Percentiles rank a stretch among this genome's conserved stretches.
Evolutionary conservation across 2,888 invertebrate species (phyloP).

Genomic region (Timandra comae): DNA sequence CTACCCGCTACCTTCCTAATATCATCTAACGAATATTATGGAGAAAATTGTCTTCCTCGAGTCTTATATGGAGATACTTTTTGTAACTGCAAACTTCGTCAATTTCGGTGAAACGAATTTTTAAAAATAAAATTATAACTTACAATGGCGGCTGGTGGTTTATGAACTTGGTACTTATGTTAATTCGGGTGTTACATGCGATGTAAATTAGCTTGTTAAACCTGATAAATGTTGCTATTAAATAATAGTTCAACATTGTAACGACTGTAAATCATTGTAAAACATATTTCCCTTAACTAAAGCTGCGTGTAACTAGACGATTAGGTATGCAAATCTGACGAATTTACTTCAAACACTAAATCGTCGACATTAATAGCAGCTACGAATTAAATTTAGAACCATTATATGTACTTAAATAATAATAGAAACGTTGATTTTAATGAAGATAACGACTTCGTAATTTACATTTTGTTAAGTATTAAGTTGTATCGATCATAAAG

Average conservation of each 20-base stretch:
- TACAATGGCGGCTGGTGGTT: too few species aligned
- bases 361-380: slow-evolving; percentile 22
- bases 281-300: slow-evolving; percentile 46
- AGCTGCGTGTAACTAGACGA: slow-evolving; percentile 45
- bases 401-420: too few species aligned
- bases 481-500: too few species aligned
- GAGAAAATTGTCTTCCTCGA: slow-evolving; percentile 47
- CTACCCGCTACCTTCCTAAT: slow-evolving; percentile 1
- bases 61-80: slow-evolving; percentile 26
- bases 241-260: slow-evolving; percentile 10
- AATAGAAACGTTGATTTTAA: slow-evolving; percentile 1
- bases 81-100: slow-evolving; percentile 17
- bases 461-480: too few species aligned
- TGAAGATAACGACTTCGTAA: slow-evolving; percentile 1
- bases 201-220: slow-evolving; percentile 37
- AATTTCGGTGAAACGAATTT: slow-evolving; percentile 7
- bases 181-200: slow-evolving; percentile 1
- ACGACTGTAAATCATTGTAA: slow-evolving; percentile 48
- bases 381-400: slow-evolving; percentile 10
- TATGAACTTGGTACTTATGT: too few species aligned
- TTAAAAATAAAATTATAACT: slow-evolving; percentile 1
- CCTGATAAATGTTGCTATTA: slow-evolving; percentile 40
- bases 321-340: slow-evolving; percentile 58
- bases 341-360: slow-evolving; percentile 46
- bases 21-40: slow-evolving; percentile 51